phyloP scores from a whole-genome alignment of 2,113 vertebrate genomes.

The Mustelus asterias region DNA sequence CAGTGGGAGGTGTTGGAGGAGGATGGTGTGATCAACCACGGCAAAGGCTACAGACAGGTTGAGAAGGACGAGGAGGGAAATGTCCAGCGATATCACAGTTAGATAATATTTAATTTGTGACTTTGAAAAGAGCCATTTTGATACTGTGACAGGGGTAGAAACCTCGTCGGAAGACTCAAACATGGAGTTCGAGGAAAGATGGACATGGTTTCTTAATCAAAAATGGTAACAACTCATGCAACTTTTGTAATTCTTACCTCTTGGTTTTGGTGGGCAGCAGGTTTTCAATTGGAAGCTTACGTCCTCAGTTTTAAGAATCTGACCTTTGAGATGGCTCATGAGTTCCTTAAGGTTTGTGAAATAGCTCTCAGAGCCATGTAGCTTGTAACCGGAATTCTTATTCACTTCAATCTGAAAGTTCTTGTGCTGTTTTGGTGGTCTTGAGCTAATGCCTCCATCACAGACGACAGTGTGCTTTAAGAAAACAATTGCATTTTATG shows the following conservation, averaged over 20 bases:
- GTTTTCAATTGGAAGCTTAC: constrained; percentile 81
- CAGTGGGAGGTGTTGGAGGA: too few species aligned
- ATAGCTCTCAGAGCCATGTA: constrained; percentile 69
- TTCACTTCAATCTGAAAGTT: constrained; percentile 91
- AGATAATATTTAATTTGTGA: neutral
- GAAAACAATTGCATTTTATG: neutral
- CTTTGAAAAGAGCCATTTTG: neutral
- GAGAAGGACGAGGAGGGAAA: neutral
- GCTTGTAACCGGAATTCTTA: constrained; percentile 59
- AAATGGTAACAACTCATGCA: neutral
- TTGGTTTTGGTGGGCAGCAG: constrained; percentile 89
- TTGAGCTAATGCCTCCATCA: neutral
- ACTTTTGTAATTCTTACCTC: constrained; percentile 59
- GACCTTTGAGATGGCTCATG: constrained; percentile 81
- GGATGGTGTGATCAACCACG: neutral
- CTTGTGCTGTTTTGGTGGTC: constrained; percentile 68
- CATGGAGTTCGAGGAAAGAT: neutral
- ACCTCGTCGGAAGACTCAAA: neutral
- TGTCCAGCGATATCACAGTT: neutral
- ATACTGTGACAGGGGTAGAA: neutral
- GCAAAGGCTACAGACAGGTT: neutral
- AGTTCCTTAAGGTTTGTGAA: constrained; percentile 71
- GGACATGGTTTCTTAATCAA: neutral
- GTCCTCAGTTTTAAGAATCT: constrained; percentile 84
- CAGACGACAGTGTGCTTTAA: neutral